Base-by-base conservation (phyloP, 2,797 vertebrate species). In the Glossophaga mutica region DNA sequence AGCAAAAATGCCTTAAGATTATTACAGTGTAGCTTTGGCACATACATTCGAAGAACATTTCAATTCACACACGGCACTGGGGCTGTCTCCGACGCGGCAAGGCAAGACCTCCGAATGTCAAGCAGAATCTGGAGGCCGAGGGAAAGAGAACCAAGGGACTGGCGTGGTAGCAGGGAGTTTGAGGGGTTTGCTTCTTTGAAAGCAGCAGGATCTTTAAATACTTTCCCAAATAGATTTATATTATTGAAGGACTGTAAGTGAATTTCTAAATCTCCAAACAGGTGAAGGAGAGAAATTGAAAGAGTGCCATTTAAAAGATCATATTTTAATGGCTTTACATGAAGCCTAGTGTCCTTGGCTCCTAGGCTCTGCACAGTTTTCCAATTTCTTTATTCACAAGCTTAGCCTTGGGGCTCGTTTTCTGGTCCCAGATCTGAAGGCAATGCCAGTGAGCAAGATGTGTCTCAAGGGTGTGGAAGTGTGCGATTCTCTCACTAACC, bases 181-280 rank as follows among this genome's bases (percentile, higher is more conserved):
- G 22, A 12, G 10, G 37, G 8, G 19, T 67, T 67, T 12, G 16
- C 21, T 46, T 90, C 62, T 52, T 70, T 42, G 57, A 77, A 82
- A 46, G 76, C 34, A 77, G 44, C 44, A 70, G 26, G 32, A 6
- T 21, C 44, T 62, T 82, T 48, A 88, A 85, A 16, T 71, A 82
- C 52, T 52, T 91, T 93, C 77, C 22, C 57, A 48, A 85, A 29
- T n/a, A 76, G 67, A 78, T 34, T 44, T 37, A 0, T 48, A 52
- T 92, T 42, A 26, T 5, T 48, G 34, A 79, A 79, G 29, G 21
- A 32, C 46, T 21, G 3, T 37, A 37, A 29, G 5, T 67, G 46
- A 90, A 39, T 86, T 94, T 91, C 94, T 84, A n/a, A 88, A 57
- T 95, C 48, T 88, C 68, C 70, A 87, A 83, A 55, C 29, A 70